Conservation (phyloP, 2,888 invertebrate genomes). For the Anticlea derivata region DNA sequence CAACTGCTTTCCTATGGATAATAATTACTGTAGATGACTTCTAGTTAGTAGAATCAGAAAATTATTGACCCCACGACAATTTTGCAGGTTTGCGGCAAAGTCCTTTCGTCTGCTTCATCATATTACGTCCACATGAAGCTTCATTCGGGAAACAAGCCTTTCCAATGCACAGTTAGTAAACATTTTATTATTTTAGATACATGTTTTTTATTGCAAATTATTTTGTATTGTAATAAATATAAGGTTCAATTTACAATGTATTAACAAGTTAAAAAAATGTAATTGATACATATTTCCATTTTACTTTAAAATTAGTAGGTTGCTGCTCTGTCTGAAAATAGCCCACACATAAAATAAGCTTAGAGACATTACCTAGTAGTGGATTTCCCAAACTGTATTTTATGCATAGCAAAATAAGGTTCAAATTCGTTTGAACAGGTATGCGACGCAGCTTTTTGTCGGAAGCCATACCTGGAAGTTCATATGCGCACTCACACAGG, state of each 20-base stretch:
- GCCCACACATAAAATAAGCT: neutral
- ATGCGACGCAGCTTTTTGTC: slow-evolving; percentile 91
- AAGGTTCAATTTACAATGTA: neutral
- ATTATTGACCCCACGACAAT: slow-evolving; percentile 22
- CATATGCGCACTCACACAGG: slow-evolving; percentile 92
- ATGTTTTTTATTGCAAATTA: neutral
- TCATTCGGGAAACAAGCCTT: slow-evolving; percentile 91
- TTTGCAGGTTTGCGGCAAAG: slow-evolving; percentile 88
- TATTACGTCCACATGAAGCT: slow-evolving; percentile 93
- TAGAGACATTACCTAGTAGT: neutral
- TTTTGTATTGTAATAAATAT: neutral
- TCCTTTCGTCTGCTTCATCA: slow-evolving; percentile 89
- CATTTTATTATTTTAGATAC: slow-evolving; percentile 18
- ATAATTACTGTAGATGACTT: slow-evolving; percentile 14
- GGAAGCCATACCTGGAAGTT: slow-evolving; percentile 91
- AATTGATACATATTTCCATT: no score
- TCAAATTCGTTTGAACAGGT: slow-evolving; percentile 57
- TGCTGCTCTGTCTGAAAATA: no score
- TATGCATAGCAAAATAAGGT: slow-evolving; percentile 2
- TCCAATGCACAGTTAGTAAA: slow-evolving; percentile 87
- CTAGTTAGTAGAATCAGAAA: slow-evolving; percentile 20
- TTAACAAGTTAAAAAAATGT: no score
- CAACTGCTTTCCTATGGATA: slow-evolving; percentile 27
- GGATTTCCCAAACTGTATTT: neutral
- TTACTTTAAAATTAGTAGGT: no score